Evolutionary conservation across 1,140 invertebrate species (phyloP).

Genomic region (Gonatopus flavifemur): DNA sequence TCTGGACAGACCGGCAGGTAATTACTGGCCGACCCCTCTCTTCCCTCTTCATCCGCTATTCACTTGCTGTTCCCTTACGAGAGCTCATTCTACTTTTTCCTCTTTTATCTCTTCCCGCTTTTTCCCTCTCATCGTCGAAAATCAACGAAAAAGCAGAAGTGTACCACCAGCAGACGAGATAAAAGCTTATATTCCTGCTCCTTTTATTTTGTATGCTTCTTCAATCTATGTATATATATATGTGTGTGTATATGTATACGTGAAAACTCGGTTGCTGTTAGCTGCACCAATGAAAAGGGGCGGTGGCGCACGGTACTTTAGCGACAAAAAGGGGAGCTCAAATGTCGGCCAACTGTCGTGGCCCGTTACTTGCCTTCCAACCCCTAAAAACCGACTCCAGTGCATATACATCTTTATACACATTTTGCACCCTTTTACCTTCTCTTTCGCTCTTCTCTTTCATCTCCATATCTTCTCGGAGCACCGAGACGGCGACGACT

Average conservation of each 20-base stretch:
- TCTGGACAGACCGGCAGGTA: too few relatives aligned
- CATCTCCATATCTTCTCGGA: constrained; percentile 13
- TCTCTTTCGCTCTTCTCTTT: constrained; percentile 19
- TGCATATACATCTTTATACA: too few relatives aligned
- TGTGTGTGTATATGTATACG: neutral
- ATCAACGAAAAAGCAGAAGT: neutral
- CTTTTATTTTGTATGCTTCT: too few relatives aligned
- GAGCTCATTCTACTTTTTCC: too few relatives aligned
- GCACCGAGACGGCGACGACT: too few relatives aligned
- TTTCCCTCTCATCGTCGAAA: too few relatives aligned
- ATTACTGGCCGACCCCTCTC: neutral
- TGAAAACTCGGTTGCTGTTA: too few relatives aligned
- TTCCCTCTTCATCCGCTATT: neutral
- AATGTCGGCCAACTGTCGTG: constrained; percentile 22
- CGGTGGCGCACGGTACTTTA: constrained; percentile 7
- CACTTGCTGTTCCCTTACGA: neutral
- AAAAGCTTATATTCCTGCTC: too few relatives aligned
- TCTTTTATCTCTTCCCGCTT: too few relatives aligned
- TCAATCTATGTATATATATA: neutral
- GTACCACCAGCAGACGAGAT: neutral
- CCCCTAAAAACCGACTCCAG: too few relatives aligned
- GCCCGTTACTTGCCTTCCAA: neutral
- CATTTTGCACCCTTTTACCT: neutral
- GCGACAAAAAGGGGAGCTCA: constrained; percentile 11
- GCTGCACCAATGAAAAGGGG: too few relatives aligned